Evolutionary conservation across 2,888 invertebrate species (phyloP).

Genomic region (Operophtera brumata): DNA sequence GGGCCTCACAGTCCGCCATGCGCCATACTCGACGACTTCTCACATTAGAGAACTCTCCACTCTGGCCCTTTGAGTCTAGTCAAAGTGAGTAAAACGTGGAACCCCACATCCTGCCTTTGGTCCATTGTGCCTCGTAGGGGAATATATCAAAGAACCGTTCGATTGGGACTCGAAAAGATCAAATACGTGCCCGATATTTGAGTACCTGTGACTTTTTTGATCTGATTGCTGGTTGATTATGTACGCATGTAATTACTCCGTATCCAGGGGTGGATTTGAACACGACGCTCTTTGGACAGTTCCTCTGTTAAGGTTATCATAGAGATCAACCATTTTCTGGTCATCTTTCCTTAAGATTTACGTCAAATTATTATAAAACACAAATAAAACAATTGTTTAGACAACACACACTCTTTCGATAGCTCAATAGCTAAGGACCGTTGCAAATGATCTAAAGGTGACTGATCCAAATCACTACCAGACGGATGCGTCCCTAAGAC

Average conservation of each 20-base stretch:
- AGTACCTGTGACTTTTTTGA: conserved; percentile 59
- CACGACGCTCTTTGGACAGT: too few relatives aligned
- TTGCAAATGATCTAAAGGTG: too few relatives aligned
- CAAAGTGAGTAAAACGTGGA: conserved; percentile 61
- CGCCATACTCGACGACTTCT: conserved; percentile 43
- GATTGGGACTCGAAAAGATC: conserved; percentile 76
- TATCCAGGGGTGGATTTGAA: neutral
- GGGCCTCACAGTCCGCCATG: conserved; percentile 34
- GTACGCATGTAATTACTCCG: conserved; percentile 24
- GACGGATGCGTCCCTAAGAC: too few relatives aligned
- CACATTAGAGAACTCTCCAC: conserved; percentile 41
- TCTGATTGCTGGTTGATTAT: conserved; percentile 34
- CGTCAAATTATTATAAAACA: too few relatives aligned
- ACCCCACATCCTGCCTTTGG: conserved; percentile 44
- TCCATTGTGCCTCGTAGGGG: conserved; percentile 59
- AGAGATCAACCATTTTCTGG: too few relatives aligned
- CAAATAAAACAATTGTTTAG: too few relatives aligned
- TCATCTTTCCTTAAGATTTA: too few relatives aligned
- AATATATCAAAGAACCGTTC: conserved; percentile 72
- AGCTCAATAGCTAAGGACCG: too few relatives aligned
- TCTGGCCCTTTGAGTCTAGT: conserved; percentile 46
- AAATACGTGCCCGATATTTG: conserved; percentile 56
- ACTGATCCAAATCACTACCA: too few relatives aligned
- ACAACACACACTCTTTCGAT: too few relatives aligned
- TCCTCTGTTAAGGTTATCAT: too few relatives aligned